Evolutionary conservation across 2,113 vertebrate genomes (phyloP).

Genomic region (Pygoscelis antarcticus): DNA sequence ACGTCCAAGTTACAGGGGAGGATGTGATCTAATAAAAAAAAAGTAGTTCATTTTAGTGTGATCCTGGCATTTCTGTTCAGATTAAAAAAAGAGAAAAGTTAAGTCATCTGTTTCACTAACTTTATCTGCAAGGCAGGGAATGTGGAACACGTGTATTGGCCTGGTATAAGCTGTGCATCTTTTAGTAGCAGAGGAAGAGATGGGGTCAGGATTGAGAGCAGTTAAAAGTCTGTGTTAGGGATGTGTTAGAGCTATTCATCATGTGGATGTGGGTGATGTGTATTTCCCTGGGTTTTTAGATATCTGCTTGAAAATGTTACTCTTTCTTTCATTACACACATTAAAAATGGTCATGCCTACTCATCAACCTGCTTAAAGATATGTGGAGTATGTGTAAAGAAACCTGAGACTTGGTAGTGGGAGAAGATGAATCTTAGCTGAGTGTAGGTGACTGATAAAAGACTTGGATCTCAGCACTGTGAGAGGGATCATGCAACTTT

Average conservation of each 20-base stretch:
- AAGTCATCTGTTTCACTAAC: neutral
- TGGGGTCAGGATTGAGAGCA: neutral
- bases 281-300: neutral
- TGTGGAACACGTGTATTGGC: neutral
- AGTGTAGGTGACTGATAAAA: neutral
- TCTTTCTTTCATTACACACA: rapidly evolving
- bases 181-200: neutral
- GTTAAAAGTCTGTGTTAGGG: neutral
- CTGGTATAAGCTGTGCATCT: neutral
- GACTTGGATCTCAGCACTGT: neutral
- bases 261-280: neutral
- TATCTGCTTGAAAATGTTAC: neutral
- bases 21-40: neutral
- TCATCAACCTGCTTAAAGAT: neutral
- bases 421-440: neutral
- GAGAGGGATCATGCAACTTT: neutral
- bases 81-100: neutral
- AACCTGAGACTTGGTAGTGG: neutral
- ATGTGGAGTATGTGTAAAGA: neutral
- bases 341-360: neutral
- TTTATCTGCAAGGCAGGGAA: neutral
- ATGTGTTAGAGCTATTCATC: rapidly evolving
- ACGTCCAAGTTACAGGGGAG: neutral
- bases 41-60: neutral
- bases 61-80: neutral